These are phyloP conservation scores for Aphidoletes aphidimyza DNA, from an alignment of 2,888 invertebrate genomes.

Conservation along the genomic window DNA sequence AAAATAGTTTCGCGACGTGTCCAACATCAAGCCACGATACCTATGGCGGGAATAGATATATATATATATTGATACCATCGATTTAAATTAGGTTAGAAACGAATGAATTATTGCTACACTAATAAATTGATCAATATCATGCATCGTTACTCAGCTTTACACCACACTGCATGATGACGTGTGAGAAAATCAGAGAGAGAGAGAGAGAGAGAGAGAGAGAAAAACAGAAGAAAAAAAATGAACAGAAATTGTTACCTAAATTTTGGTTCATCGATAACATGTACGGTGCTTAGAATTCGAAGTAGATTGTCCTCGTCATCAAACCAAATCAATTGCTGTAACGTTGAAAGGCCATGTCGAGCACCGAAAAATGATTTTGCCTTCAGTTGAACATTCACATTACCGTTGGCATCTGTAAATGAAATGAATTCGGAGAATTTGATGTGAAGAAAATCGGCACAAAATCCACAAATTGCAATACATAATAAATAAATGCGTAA, in stretches of 20 bases:
- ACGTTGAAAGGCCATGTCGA: conserved; percentile 79
- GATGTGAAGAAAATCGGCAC: background rate
- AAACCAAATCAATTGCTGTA: conserved; percentile 84
- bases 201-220: too few species aligned
- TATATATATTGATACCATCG: background rate
- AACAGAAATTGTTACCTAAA: conserved; percentile 63
- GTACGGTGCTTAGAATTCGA: conserved; percentile 74
- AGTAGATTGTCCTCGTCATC: conserved; percentile 75
- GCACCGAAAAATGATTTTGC: conserved; percentile 81
- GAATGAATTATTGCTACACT: too few species aligned
- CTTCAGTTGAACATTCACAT: conserved; percentile 69
- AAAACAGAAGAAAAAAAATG: background rate
- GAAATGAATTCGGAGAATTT: background rate
- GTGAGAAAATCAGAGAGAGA: conserved; percentile 65
- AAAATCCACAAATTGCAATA: background rate
- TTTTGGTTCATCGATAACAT: conserved; percentile 80
- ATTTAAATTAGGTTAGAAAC: background rate
- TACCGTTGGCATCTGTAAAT: background rate
- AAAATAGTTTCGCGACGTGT: conserved; percentile 91
- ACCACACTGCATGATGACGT: too few species aligned
- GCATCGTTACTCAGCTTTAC: too few species aligned
- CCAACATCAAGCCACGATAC: conserved; percentile 88
- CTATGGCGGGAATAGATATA: too few species aligned
- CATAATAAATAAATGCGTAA: background rate
- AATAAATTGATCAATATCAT: too few species aligned